These are phyloP conservation scores for Leucoma salicis DNA, from an alignment of 2,888 invertebrate species.

Conservation along the genomic window DNA sequence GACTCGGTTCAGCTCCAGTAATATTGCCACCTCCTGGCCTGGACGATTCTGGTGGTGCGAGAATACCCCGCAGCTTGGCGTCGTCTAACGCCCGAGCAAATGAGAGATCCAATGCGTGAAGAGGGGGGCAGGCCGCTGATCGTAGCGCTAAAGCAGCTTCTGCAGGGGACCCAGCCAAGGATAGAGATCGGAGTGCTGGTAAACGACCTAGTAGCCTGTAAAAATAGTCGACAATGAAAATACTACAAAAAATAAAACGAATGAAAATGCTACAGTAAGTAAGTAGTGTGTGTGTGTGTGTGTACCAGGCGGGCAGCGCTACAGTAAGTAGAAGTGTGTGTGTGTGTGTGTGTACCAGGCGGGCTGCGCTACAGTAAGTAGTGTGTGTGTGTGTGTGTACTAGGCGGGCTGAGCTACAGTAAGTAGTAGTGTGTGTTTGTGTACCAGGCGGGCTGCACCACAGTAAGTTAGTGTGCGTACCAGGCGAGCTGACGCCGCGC, in stretches of 20 bases:
- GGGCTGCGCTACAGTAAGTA: too few species aligned
- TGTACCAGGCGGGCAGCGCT: too few species aligned
- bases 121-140: constrained; percentile 90
- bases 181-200: constrained; percentile 90
- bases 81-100: constrained; percentile 94
- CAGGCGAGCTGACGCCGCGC: constrained; percentile 94
- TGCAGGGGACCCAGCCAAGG: constrained; percentile 88
- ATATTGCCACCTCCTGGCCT: constrained; percentile 83
- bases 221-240: background rate
- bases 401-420: too few species aligned
- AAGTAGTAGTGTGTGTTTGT: too few species aligned
- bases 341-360: too few species aligned
- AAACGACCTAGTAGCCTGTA: constrained; percentile 88
- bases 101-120: constrained; percentile 90
- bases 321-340: too few species aligned
- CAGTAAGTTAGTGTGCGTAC: constrained; percentile 68
- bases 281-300: too few species aligned
- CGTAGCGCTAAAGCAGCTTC: constrained; percentile 91
- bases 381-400: too few species aligned
- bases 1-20: constrained; percentile 67
- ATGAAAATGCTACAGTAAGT: too few species aligned
- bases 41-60: constrained; percentile 93
- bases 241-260: too few species aligned
- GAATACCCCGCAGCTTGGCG: constrained; percentile 90
- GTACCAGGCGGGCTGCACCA: too few species aligned